Evolutionary conservation across 1,140 invertebrate genomes (phyloP).

Genomic region (Drosophila elegans): DNA sequence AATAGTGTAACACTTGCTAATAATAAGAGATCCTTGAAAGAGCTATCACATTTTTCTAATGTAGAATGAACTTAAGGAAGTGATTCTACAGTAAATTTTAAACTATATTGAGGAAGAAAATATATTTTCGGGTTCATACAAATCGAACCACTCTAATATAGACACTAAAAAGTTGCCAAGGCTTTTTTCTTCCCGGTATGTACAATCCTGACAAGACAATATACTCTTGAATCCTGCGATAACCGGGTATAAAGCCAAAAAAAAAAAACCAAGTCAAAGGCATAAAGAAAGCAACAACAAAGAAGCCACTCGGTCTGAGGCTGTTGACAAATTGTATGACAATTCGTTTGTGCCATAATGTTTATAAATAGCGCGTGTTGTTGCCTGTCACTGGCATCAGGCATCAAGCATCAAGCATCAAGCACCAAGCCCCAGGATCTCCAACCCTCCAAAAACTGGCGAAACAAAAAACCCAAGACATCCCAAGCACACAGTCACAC

Average conservation of each 20-base stretch:
- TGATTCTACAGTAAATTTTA: too few species aligned
- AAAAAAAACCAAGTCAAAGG: slow-evolving; percentile 28
- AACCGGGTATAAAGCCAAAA: slow-evolving; percentile 27
- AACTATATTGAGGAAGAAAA: too few species aligned
- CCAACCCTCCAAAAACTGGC: slow-evolving; percentile 39
- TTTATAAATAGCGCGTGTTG: slow-evolving; percentile 82
- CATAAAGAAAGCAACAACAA: slow-evolving; percentile 32
- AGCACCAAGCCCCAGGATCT: slow-evolving; percentile 34
- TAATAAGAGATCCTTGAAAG: too few species aligned
- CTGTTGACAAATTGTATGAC: slow-evolving; percentile 84
- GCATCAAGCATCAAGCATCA: slow-evolving; percentile 31
- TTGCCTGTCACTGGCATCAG: slow-evolving; percentile 66
- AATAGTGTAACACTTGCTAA: too few species aligned
- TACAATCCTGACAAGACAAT: slow-evolving; percentile 1
- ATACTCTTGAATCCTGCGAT: neutral
- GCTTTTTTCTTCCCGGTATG: neutral
- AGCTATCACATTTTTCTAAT: too few species aligned
- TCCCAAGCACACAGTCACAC: slow-evolving; percentile 29
- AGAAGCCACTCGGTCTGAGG: slow-evolving; percentile 56
- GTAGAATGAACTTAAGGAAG: too few species aligned
- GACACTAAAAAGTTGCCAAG: too few species aligned
- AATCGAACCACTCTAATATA: too few species aligned
- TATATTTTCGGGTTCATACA: too few species aligned
- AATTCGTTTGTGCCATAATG: slow-evolving; percentile 84
- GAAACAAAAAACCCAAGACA: slow-evolving; percentile 53